A percentile compares a stretch with the other conserved stretches of the same genome.
phyloP scores from a whole-genome alignment of 1,140 invertebrate species.

The Diachasma alloeum region DNA sequence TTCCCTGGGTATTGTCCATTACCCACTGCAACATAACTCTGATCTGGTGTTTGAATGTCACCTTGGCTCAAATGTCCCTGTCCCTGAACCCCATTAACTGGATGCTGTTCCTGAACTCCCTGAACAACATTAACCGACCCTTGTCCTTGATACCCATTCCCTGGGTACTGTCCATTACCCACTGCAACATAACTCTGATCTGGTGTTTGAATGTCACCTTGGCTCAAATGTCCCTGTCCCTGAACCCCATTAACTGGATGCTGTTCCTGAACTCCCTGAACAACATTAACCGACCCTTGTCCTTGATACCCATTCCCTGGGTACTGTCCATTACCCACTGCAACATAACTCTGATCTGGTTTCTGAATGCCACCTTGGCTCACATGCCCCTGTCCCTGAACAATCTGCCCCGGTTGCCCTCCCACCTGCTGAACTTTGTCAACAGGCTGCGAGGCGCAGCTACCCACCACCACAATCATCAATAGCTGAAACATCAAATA shows the following conservation, averaged over 20 bases:
- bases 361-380: neutral
- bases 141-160: no score
- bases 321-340: neutral
- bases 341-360: neutral
- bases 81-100: no score
- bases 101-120: no score
- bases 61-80: no score
- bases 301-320: neutral
- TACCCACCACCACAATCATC: neutral
- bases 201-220: no score
- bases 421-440: neutral
- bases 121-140: no score
- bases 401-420: neutral
- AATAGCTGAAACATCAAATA: slow-evolving; percentile 16
- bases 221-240: no score
- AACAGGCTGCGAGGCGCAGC: neutral
- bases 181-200: no score
- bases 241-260: neutral
- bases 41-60: no score
- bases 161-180: no score
- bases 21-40: no score
- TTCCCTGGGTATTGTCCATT: no score
- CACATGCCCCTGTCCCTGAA: neutral
- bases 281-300: neutral
- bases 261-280: slow-evolving; percentile 1